Evolutionary conservation across 2,888 invertebrate species (phyloP).

Genomic region (Anorthoa munda): DNA sequence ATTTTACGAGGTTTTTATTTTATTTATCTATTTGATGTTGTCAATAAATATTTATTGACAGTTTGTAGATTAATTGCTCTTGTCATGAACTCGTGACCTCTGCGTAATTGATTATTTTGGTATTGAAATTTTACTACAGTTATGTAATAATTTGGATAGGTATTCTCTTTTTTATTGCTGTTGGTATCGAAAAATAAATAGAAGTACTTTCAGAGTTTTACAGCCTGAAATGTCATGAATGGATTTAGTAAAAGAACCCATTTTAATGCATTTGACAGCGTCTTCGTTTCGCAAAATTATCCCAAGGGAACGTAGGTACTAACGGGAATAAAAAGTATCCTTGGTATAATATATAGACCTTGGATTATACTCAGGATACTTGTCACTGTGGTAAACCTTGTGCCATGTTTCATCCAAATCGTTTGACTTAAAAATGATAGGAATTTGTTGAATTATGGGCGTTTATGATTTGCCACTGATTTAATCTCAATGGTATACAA

Average conservation of each 20-base stretch:
- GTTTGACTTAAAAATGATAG: neutral
- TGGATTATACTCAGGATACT: no score
- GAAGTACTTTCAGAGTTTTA: neutral
- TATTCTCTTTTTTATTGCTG: neutral
- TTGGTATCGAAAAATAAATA: neutral
- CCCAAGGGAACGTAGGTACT: no score
- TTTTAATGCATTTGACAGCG: no score
- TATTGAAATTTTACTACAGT: slow-evolving; percentile 31
- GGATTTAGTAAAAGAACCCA: no score
- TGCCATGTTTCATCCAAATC: no score
- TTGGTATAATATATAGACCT: no score
- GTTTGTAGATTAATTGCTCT: slow-evolving; percentile 40
- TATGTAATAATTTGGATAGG: slow-evolving; percentile 20
- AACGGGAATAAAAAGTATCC: no score
- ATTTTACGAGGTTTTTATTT: slow-evolving; percentile 41
- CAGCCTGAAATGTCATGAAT: neutral
- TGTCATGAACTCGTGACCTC: slow-evolving; percentile 47
- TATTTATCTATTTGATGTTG: slow-evolving; percentile 46
- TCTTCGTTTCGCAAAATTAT: no score
- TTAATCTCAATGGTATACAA: neutral
- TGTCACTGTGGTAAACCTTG: no score
- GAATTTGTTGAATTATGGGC: neutral
- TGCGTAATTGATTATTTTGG: slow-evolving; percentile 32
- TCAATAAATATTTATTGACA: slow-evolving; percentile 53
- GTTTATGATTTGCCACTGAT: neutral